Evolutionary conservation across 2,113 vertebrate species (phyloP).

Genomic region (Mesitornis unicolor): DNA sequence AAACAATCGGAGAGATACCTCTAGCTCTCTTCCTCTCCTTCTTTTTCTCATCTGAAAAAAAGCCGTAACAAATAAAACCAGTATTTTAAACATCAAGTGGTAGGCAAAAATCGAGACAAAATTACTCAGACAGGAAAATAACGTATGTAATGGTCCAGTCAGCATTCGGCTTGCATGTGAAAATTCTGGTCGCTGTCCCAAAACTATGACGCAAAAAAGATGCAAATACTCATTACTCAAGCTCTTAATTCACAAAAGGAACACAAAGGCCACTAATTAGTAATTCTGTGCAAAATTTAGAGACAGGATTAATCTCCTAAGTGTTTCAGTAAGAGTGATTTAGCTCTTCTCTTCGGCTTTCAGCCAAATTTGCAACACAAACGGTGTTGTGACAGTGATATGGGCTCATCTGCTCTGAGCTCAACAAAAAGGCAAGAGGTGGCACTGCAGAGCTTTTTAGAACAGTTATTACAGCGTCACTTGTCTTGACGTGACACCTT

Average conservation of each 20-base stretch:
- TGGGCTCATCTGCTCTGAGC: not conserved
- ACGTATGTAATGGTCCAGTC: not conserved
- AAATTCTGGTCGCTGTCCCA: not conserved
- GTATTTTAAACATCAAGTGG: not conserved
- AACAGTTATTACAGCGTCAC: not conserved
- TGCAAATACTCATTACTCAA: not conserved
- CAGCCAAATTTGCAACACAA: not conserved
- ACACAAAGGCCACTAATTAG: not conserved
- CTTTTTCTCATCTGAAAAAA: constrained; percentile 82
- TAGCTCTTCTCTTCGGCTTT: not conserved
- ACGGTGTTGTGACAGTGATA: fast-evolving
- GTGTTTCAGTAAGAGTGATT: not conserved
- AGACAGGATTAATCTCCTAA: not conserved
- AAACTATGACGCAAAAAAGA: not conserved
- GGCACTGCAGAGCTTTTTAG: not conserved
- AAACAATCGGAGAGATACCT: constrained; percentile 89
- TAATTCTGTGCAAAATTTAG: not conserved
- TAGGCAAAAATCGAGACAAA: not conserved
- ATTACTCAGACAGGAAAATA: not conserved
- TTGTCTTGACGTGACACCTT: not conserved
- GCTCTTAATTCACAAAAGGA: not conserved
- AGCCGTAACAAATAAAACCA: not conserved
- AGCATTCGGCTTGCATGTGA: not conserved
- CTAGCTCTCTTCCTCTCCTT: constrained; percentile 88
- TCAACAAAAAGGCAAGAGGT: not conserved